Percentiles rank a stretch among this genome's conserved stretches.
These are phyloP conservation scores for Pogonophryne albipinna DNA, from an alignment of 2,797 vertebrate species.

Conservation along the genomic window DNA sequence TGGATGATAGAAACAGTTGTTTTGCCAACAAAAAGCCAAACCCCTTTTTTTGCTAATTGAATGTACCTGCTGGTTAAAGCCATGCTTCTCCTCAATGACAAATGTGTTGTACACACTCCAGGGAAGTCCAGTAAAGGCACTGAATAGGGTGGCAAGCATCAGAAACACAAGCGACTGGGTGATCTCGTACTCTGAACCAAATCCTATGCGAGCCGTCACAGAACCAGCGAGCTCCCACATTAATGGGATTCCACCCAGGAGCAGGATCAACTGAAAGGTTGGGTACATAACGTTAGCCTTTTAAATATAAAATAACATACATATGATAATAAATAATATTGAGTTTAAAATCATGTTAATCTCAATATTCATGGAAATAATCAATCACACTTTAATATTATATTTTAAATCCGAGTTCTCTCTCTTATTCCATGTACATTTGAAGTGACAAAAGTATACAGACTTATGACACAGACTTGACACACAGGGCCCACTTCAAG, in stretches of 20 bases:
- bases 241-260: constrained; percentile 96
- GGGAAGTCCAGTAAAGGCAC: constrained; percentile 94
- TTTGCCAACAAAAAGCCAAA: not conserved
- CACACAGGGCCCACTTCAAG: not conserved
- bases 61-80: constrained; percentile 97
- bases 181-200: constrained; percentile 94
- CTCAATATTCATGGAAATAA: not conserved
- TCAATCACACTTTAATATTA: not conserved
- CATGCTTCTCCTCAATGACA: constrained; percentile 98
- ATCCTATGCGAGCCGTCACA: constrained; percentile 87
- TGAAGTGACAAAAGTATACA: not conserved
- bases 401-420: not conserved
- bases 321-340: too few relatives aligned
- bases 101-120: constrained; percentile 99
- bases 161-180: constrained; percentile 93
- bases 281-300: not conserved
- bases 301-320: not conserved
- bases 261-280: constrained; percentile 90
- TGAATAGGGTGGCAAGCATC: constrained; percentile 94
- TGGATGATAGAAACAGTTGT: not conserved
- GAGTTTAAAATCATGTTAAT: not conserved
- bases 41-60: not conserved
- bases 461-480: not conserved
- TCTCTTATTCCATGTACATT: not conserved
- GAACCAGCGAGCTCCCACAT: constrained; percentile 92